phyloP scores from a whole-genome alignment of 2,113 vertebrate genomes.

The Elgaria multicarinata region DNA sequence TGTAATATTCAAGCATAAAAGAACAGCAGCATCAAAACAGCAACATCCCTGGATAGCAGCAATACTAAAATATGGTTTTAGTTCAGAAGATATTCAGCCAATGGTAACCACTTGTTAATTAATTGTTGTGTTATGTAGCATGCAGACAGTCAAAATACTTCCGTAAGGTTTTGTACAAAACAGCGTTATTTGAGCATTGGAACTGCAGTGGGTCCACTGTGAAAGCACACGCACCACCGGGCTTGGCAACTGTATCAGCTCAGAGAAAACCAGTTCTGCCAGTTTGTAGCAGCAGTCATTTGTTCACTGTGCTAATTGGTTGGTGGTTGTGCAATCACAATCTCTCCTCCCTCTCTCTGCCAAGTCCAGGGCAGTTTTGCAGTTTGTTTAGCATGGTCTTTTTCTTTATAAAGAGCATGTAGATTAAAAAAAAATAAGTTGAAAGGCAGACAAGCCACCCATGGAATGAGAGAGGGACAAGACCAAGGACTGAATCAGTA shows the following conservation, averaged over 20 bases:
- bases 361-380: not conserved
- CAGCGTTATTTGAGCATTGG: not conserved
- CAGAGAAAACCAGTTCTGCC: not conserved
- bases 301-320: no score
- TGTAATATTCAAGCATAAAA: not conserved
- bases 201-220: not conserved
- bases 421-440: not conserved
- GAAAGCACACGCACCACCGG: not conserved
- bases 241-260: not conserved
- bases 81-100: not conserved
- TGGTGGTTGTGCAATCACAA: not conserved
- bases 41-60: not conserved
- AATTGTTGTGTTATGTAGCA: not conserved
- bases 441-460: no score
- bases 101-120: no score
- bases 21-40: not conserved
- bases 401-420: not conserved
- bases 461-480: no score
- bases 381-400: not conserved
- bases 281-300: not conserved
- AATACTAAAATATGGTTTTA: not conserved
- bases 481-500: not conserved
- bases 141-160: not conserved
- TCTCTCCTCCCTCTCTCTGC: not conserved
- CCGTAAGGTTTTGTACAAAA: not conserved